Evolutionary conservation across 1,140 invertebrate species (phyloP).

Genomic region (Trachymyrmex septentrionalis): DNA sequence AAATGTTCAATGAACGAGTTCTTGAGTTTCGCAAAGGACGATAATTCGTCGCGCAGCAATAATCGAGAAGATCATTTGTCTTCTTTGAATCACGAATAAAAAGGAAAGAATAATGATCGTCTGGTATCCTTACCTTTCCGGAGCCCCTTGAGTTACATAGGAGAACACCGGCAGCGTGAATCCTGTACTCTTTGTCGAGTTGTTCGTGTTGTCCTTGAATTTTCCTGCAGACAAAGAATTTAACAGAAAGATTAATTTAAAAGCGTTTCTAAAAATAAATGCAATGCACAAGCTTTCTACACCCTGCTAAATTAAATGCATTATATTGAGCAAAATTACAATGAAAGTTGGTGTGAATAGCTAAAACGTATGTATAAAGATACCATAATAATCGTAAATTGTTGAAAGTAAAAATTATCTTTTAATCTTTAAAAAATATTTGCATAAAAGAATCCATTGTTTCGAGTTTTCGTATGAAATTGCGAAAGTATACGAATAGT

Average conservation of each 20-base stretch:
- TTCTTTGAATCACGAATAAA: conserved; percentile 53
- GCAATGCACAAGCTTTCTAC: background rate
- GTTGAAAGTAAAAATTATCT: background rate
- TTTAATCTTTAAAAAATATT: background rate
- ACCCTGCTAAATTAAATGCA: background rate
- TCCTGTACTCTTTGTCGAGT: conserved; percentile 90
- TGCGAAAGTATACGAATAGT: conserved; percentile 1
- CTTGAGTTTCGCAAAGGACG: conserved; percentile 42
- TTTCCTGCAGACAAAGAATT: conserved; percentile 86
- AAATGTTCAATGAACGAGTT: conserved; percentile 37
- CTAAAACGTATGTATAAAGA: background rate
- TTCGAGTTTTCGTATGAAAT: background rate
- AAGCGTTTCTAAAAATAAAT: background rate
- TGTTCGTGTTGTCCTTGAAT: conserved; percentile 92
- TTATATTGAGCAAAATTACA: background rate
- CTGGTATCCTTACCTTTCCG: conserved; percentile 88
- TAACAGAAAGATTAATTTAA: conserved; percentile 21
- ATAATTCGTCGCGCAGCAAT: conserved; percentile 65
- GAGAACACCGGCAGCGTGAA: conserved; percentile 90
- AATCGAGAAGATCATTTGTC: conserved; percentile 71
- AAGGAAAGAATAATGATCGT: conserved; percentile 64
- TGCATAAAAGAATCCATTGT: background rate
- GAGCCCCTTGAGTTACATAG: conserved; percentile 89
- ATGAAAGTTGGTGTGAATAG: background rate
- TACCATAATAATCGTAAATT: background rate